Evolutionary conservation across 2,888 invertebrate species (phyloP).

Genomic region (Acleris cristana): DNA sequence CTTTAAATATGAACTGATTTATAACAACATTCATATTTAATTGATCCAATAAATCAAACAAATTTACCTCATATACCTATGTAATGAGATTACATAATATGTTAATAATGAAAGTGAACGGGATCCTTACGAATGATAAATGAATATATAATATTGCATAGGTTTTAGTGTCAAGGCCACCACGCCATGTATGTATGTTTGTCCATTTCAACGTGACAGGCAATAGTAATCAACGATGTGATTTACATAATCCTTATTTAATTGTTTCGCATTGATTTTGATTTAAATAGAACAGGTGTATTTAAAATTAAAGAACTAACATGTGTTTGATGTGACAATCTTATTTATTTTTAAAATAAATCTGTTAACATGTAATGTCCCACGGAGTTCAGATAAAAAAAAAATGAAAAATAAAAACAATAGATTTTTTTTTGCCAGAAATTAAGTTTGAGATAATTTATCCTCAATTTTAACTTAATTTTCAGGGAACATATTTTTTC

Average conservation of each 20-base stretch:
- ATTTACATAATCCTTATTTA: slow-evolving; percentile 67
- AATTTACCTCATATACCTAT: slow-evolving; percentile 12
- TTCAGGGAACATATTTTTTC: no score
- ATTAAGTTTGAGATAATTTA: no score
- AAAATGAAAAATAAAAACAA: no score
- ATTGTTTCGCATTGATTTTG: slow-evolving; percentile 51
- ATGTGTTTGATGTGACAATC: no score
- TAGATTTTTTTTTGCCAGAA: no score
- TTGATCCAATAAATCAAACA: slow-evolving; percentile 11
- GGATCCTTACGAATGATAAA: slow-evolving; percentile 49
- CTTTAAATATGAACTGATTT: background rate
- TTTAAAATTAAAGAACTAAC: no score
- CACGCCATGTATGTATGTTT: slow-evolving; percentile 41
- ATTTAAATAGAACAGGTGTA: slow-evolving; percentile 27
- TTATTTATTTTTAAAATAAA: no score
- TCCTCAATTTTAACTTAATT: no score
- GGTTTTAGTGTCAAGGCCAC: slow-evolving; percentile 59
- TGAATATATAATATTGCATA: slow-evolving; percentile 49
- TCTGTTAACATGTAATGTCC: no score
- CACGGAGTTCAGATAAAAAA: no score
- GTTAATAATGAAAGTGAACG: slow-evolving; percentile 45
- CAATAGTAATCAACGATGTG: slow-evolving; percentile 49
- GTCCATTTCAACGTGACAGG: slow-evolving; percentile 45
- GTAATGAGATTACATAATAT: slow-evolving; percentile 31
- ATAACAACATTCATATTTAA: background rate